Conservation (phyloP, 2,888 invertebrate species). For the Brachypterus glaber region DNA sequence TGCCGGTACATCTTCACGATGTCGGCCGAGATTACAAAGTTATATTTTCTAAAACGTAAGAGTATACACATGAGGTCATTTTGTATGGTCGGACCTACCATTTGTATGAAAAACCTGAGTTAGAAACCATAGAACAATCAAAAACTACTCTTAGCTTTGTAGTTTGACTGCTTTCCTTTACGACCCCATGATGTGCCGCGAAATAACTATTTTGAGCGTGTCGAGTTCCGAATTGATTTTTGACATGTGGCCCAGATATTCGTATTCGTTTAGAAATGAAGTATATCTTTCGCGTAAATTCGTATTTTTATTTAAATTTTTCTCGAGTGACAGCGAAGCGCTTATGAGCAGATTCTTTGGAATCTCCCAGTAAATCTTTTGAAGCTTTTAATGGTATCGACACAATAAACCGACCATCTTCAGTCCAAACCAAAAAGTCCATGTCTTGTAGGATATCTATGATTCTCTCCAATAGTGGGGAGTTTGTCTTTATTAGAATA, state of each 20-base stretch:
- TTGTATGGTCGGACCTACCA: conserved; percentile 13
- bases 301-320: conserved; percentile 2
- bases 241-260: conserved; percentile 6
- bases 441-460: conserved; percentile 14
- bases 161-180: conserved; percentile 8
- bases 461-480: conserved; percentile 8
- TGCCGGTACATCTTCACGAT: conserved; percentile 16
- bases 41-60: conserved; percentile 10
- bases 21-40: conserved; percentile 15
- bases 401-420: conserved; percentile 7
- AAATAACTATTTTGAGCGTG: conserved; percentile 3
- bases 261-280: conserved; percentile 9
- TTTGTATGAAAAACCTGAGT: conserved; percentile 11
- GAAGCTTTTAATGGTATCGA: conserved; percentile 2
- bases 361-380: conserved; percentile 1
- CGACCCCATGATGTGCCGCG: conserved; percentile 13
- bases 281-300: conserved; percentile 4
- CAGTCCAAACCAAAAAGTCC: background rate
- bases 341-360: background rate
- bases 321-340: conserved; percentile 5
- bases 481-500: no score
- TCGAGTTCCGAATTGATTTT: background rate
- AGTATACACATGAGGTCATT: conserved; percentile 11
- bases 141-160: conserved; percentile 15
- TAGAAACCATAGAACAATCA: conserved; percentile 11